Evolutionary conservation across 2,113 vertebrate genomes (phyloP).

Genomic region (Aegotheles bennettii): DNA sequence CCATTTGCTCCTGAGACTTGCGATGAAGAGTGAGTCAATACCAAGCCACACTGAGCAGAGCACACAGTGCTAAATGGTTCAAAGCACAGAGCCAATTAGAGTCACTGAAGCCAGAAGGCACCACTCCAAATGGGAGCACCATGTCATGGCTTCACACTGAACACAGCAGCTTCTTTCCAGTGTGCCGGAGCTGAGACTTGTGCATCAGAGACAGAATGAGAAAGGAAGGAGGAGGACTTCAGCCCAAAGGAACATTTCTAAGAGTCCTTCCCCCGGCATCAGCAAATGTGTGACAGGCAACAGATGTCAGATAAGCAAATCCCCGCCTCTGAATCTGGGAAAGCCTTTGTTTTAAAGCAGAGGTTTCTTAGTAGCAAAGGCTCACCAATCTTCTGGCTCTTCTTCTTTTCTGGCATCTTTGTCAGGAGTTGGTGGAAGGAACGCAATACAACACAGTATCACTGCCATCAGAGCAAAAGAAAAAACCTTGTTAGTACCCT

Average conservation of each 20-base stretch:
- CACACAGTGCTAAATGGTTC: not conserved
- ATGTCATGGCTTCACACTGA: not conserved
- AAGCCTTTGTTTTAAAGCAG: not conserved
- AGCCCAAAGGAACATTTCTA: not conserved
- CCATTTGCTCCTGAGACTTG: not conserved
- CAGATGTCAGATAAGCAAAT: not conserved
- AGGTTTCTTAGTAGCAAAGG: not conserved
- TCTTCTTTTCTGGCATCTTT: not conserved
- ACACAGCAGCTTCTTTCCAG: not conserved
- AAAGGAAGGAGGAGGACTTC: not conserved
- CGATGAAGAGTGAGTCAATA: not conserved
- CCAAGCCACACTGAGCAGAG: not conserved
- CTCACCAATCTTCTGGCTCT: not conserved
- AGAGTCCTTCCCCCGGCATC: not conserved
- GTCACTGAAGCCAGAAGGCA: conserved; percentile 2
- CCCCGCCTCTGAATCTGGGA: not conserved
- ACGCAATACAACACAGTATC: not conserved
- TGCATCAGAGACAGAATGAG: not conserved
- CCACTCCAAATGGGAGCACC: not conserved
- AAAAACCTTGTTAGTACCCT: not conserved
- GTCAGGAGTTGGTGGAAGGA: not conserved
- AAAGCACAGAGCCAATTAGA: conserved; percentile 17
- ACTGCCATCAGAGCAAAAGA: not conserved
- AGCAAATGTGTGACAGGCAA: not conserved
- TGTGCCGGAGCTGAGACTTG: not conserved